phyloP scores from a whole-genome alignment of 2,797 vertebrate species.

The Sardinella longiceps region DNA sequence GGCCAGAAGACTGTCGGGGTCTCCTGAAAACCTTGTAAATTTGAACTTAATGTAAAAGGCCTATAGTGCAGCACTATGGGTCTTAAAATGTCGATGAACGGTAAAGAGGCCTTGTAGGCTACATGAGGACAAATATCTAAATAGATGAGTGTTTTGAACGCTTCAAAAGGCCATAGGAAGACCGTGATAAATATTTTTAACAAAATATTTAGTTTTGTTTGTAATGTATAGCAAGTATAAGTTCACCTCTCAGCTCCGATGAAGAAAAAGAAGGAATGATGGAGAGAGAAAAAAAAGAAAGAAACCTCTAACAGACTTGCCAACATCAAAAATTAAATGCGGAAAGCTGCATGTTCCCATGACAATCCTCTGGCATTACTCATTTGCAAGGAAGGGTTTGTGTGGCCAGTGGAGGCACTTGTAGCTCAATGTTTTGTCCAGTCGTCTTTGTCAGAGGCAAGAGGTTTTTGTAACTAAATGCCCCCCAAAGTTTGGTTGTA shows the following conservation, averaged over 20 bases:
- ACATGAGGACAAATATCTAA: constrained; percentile 8
- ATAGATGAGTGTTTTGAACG: constrained; percentile 3
- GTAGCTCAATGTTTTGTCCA: constrained; percentile 20
- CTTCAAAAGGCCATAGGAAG: constrained; percentile 26
- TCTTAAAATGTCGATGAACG: constrained; percentile 7
- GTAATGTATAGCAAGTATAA: constrained; percentile 21
- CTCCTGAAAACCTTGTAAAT: constrained; percentile 18
- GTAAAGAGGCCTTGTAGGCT: constrained; percentile 22
- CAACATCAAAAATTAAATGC: constrained; percentile 7
- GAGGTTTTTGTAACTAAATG: constrained; percentile 27
- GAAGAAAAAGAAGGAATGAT: neutral
- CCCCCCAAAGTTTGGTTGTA: constrained; percentile 19
- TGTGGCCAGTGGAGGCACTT: neutral
- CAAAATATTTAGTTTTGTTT: constrained; percentile 25
- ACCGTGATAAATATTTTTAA: constrained; percentile 15
- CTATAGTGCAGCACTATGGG: neutral
- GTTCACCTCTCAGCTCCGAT: constrained; percentile 12
- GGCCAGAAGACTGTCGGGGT: neutral
- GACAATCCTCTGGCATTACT: constrained; percentile 21
- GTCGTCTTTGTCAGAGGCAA: constrained; percentile 17
- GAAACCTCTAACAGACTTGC: neutral
- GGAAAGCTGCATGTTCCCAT: constrained; percentile 25
- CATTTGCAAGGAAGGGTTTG: constrained; percentile 15
- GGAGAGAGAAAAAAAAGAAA: neutral
- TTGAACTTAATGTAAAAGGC: constrained; percentile 23